A percentile compares a stretch with the other conserved stretches of the same genome.
phyloP scores from a whole-genome alignment of 2,888 invertebrate genomes.

The Folsomia candida region DNA sequence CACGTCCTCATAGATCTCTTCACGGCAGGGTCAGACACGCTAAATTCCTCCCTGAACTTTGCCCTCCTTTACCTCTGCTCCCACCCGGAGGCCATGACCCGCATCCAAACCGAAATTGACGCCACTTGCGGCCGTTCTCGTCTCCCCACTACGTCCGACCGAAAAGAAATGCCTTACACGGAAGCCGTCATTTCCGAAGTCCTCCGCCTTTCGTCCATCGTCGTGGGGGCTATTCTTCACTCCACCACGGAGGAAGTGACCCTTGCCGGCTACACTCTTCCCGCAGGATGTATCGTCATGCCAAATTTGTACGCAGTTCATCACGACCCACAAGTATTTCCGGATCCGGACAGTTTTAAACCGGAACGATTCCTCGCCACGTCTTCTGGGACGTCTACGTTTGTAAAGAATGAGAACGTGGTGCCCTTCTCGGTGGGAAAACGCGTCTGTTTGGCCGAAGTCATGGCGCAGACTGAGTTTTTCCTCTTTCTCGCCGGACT shows the following conservation, averaged over 20 bases:
- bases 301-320: constrained; percentile 61
- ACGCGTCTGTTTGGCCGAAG: constrained; percentile 65
- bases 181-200: constrained; percentile 35
- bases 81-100: constrained; percentile 61
- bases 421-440: constrained; percentile 58
- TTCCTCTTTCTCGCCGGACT: constrained; percentile 63
- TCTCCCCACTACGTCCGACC: constrained; percentile 57
- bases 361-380: constrained; percentile 64
- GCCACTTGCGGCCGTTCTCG: constrained; percentile 55
- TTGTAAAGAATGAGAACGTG: constrained; percentile 24
- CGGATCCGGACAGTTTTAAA: constrained; percentile 64
- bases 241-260: constrained; percentile 30
- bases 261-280: constrained; percentile 38
- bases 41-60: constrained; percentile 36
- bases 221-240: constrained; percentile 40
- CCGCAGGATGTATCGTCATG: constrained; percentile 58
- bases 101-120: constrained; percentile 60
- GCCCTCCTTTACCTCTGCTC: constrained; percentile 62
- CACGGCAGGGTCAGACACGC: constrained; percentile 40
- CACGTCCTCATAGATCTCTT: constrained; percentile 39
- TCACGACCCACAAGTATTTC: constrained; percentile 59
- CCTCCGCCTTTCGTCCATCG: constrained; percentile 35
- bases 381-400: constrained; percentile 50
- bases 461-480: constrained; percentile 62
- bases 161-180: constrained; percentile 50